These are phyloP conservation scores for Stigmatopora nigra DNA, from an alignment of 2,113 vertebrate species.

Conservation along the genomic window DNA sequence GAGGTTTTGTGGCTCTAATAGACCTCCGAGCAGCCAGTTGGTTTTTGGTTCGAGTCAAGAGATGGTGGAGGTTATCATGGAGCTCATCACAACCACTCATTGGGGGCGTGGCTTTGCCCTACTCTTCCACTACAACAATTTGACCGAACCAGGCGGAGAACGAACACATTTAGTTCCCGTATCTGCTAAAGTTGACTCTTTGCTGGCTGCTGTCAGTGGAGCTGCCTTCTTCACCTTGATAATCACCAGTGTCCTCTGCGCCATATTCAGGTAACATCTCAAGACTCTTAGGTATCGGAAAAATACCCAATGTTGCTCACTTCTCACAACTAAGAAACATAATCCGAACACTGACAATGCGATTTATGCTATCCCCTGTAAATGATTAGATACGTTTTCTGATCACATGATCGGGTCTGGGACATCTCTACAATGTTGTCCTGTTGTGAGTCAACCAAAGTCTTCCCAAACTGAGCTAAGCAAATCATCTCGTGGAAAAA, in stretches of 20 bases:
- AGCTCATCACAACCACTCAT: conserved; percentile 86
- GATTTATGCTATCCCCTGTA: too few species aligned
- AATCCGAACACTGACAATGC: too few species aligned
- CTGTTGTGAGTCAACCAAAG: too few species aligned
- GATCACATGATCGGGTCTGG: too few species aligned
- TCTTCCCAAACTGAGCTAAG: too few species aligned
- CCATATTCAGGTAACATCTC: conserved; percentile 65
- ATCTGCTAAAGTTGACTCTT: conserved; percentile 54
- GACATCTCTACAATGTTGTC: too few species aligned
- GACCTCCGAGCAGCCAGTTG: conserved; percentile 78
- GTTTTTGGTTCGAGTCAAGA: conserved; percentile 81
- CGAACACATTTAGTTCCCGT: conserved; percentile 43
- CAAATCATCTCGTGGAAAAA: too few species aligned
- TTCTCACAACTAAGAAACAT: neutral
- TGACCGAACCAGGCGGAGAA: conserved; percentile 51
- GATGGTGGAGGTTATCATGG: conserved; percentile 90
- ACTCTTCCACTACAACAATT: conserved; percentile 82
- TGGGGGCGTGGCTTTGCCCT: conserved; percentile 83
- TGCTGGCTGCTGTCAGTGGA: conserved; percentile 72
- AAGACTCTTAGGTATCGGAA: neutral
- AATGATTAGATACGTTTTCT: too few species aligned
- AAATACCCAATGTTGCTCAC: neutral
- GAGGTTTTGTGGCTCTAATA: conserved; percentile 81
- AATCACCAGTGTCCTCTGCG: conserved; percentile 71
- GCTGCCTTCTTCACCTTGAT: conserved; percentile 69